A percentile compares a stretch with the other conserved stretches of the same genome.
Evolutionary conservation across 2,797 vertebrate genomes (phyloP).

Genomic region (Tangara arthus): DNA sequence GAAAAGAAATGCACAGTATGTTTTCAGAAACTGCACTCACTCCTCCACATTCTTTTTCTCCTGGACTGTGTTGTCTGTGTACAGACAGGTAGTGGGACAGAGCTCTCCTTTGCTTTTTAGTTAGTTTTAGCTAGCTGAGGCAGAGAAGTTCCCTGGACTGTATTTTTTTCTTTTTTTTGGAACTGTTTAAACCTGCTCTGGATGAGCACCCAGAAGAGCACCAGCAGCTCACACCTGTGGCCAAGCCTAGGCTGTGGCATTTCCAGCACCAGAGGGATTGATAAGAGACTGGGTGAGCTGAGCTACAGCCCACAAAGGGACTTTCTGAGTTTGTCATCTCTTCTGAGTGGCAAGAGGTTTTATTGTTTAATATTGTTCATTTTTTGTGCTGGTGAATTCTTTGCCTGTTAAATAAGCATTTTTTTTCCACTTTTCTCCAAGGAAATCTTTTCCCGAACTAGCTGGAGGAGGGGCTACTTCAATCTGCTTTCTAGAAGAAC

Average conservation of each 20-base stretch:
- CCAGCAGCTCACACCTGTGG: not conserved
- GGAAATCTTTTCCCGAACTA: not conserved
- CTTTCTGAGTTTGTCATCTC: not conserved
- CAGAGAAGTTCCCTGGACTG: not conserved
- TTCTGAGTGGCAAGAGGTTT: accelerated
- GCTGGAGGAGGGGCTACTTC: accelerated
- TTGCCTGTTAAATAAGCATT: not conserved
- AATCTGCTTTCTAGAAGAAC: not conserved
- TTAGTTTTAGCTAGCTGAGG: not conserved
- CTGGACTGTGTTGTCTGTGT: not conserved
- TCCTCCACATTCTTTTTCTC: not conserved
- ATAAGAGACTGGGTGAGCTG: not conserved
- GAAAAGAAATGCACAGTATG: not conserved
- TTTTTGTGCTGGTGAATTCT: not conserved
- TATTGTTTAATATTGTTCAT: not conserved
- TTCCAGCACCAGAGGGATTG: not conserved
- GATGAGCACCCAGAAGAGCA: not conserved
- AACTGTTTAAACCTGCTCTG: not conserved
- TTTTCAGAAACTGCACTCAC: not conserved
- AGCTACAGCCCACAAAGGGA: not conserved
- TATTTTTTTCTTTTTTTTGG: not conserved
- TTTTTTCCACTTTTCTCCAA: not conserved
- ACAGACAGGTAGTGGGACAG: not conserved
- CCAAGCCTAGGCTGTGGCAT: accelerated
- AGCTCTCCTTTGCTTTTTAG: not conserved